Evolutionary conservation across 92 coral and sea anemone species (phyloP).

Genomic region (Siderastrea radians): DNA sequence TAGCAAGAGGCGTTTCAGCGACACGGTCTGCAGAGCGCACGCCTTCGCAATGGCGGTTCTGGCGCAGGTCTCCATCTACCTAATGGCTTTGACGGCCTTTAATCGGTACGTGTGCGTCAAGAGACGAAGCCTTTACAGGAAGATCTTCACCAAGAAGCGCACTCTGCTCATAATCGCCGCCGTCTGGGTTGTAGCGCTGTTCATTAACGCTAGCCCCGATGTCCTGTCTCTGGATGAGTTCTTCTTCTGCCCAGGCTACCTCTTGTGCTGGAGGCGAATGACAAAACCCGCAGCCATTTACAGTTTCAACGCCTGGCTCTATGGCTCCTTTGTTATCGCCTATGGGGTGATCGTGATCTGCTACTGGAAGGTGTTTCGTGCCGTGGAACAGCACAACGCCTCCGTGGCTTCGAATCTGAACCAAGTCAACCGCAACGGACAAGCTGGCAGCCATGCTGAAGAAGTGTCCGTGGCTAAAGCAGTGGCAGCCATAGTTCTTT

Average conservation of each 20-base stretch:
- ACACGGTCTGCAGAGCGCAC: slow-evolving; percentile 40
- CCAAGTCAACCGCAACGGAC: slow-evolving; percentile 16
- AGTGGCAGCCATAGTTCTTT: slow-evolving; percentile 38
- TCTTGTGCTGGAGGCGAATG: slow-evolving; percentile 56
- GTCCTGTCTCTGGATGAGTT: slow-evolving; percentile 47
- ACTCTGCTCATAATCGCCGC: slow-evolving; percentile 20
- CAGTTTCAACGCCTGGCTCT: slow-evolving; percentile 49
- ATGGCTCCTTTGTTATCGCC: slow-evolving; percentile 37
- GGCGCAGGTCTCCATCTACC: slow-evolving; percentile 45
- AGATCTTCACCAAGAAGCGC: slow-evolving; percentile 34
- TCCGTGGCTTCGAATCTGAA: slow-evolving; percentile 27
- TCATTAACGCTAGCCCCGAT: slow-evolving; percentile 37
- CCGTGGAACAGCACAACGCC: slow-evolving; percentile 45
- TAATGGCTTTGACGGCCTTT: slow-evolving; percentile 56
- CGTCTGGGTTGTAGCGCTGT: slow-evolving; percentile 27
- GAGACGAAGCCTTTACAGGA: slow-evolving; percentile 27
- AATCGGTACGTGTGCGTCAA: slow-evolving; percentile 54
- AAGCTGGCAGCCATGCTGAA: slow-evolving; percentile 7
- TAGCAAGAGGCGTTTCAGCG: slow-evolving; percentile 45
- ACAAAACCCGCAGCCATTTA: slow-evolving; percentile 43
- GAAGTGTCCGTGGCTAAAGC: slow-evolving; percentile 53
- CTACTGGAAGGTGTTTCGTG: slow-evolving; percentile 47
- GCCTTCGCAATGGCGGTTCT: slow-evolving; percentile 45
- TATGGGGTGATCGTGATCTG: slow-evolving; percentile 42
- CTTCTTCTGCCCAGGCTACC: slow-evolving; percentile 62